Evolutionary conservation across 1,140 invertebrate species (phyloP), one percentile per base, ranked within the genome.

Genomic region (Solen grandis): DNA sequence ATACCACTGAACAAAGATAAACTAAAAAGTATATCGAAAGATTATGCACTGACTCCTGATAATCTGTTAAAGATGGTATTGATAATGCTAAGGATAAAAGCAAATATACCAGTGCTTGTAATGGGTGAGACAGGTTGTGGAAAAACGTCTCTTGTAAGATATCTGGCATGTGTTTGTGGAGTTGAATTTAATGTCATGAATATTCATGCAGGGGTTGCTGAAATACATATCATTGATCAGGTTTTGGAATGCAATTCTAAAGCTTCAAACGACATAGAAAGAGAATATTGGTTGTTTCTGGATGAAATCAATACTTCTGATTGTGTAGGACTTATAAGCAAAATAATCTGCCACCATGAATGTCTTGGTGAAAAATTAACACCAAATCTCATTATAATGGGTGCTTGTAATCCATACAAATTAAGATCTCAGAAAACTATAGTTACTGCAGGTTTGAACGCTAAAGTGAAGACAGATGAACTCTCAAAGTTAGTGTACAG

Each of bases 51-150:
- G 3, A 87, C 87, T 33, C 76, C 85, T 25, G 86, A 87, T 33
- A 87, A 87, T 65, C 60, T 84, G 27, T 36, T 87, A 14, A 87
- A 87, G 80, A 86, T 87, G 86, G 72, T 86, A 22, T 65, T 85
- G 3, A 86, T 87, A 25, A 70, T 80, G 41, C 36, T 87, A 3
- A 60, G 86, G 46, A 77, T 85, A 31, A 69, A 73, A 36, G 69
- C 70, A 13, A 41, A 82, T 74, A 85, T 90, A 46, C 89, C 89
- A 35, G 85, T 90, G 2, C 59, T 90, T 31, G 59, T 90, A 14
- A 90, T 90, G 87, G 89, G 89, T 2, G 89, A 90, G 66, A 90
- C 89, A 29, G 89, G 89, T 13, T 90, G 89, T 82, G 89, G 86
- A 68, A 88, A 88, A 63, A 88, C 86, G 2, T 85, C 83, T 2